Evolutionary conservation across 2,797 vertebrate species (phyloP).

Genomic region (Eupleurogrammus muticus): DNA sequence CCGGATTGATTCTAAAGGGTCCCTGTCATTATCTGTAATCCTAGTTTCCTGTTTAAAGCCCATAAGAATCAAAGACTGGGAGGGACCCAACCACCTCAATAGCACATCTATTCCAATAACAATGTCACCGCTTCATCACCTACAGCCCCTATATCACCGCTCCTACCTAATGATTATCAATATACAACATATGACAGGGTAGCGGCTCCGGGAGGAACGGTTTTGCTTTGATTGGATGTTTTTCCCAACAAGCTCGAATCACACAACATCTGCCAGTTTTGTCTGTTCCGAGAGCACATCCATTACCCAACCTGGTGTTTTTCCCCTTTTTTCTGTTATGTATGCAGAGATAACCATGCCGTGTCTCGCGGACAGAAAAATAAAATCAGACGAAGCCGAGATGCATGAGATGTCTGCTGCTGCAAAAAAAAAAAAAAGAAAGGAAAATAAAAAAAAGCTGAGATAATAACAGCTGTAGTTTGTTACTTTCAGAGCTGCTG

Average conservation of each 20-base stretch:
- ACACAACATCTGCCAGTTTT: conserved; percentile 54
- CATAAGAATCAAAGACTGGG: conserved; percentile 80
- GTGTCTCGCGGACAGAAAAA: too few species aligned
- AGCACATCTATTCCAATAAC: conserved; percentile 77
- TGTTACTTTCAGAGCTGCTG: conserved; percentile 91
- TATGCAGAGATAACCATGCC: conserved; percentile 49
- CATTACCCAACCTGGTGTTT: conserved; percentile 77
- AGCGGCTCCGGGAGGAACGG: conserved; percentile 21
- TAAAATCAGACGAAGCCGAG: too few species aligned
- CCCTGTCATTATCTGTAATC: conserved; percentile 85
- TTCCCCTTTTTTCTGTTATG: conserved; percentile 64
- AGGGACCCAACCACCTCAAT: conserved; percentile 69
- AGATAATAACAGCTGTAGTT: conserved; percentile 91
- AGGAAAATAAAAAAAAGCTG: conserved; percentile 81
- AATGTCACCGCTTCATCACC: conserved; percentile 76
- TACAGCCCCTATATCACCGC: conserved; percentile 62
- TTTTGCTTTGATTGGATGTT: conserved; percentile 66
- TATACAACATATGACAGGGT: conserved; percentile 63
- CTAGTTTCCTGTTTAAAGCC: conserved; percentile 83
- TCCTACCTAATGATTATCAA: conserved; percentile 74
- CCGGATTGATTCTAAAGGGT: conserved; percentile 87
- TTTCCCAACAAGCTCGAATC: conserved; percentile 51
- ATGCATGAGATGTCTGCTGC: conserved; percentile 69
- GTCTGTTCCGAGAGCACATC: conserved; percentile 59
- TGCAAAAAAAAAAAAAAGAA: too few species aligned